phyloP scores from a whole-genome alignment of 2,113 vertebrate genomes.

The Colinus virginianus region DNA sequence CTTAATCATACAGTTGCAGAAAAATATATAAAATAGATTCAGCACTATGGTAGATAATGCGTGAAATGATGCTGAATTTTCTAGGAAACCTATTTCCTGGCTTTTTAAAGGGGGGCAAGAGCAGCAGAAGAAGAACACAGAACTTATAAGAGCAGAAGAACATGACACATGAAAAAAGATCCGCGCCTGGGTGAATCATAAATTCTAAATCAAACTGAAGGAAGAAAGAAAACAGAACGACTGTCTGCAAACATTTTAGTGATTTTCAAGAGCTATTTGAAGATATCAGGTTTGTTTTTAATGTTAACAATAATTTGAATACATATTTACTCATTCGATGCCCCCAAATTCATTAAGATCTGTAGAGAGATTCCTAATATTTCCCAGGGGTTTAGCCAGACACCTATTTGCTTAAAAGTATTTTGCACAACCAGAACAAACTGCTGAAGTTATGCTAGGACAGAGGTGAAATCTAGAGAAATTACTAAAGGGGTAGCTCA shows the following conservation, averaged over 20 bases:
- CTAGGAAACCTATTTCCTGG: not conserved
- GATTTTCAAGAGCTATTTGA: not conserved
- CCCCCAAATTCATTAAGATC: not conserved
- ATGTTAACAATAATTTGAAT: not conserved
- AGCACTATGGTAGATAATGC: not conserved
- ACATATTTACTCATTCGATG: not conserved
- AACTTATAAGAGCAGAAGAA: not conserved
- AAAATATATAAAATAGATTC: not conserved
- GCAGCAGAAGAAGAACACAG: not conserved
- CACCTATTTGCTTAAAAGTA: not conserved
- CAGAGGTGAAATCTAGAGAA: not conserved
- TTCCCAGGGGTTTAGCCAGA: not conserved
- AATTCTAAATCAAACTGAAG: not conserved
- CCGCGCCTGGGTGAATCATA: not conserved
- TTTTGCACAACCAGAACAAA: not conserved
- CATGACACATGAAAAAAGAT: not conserved
- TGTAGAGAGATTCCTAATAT: not conserved
- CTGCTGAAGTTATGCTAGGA: not conserved
- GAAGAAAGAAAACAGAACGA: not conserved
- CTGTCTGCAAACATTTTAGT: not conserved
- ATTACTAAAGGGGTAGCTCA: not conserved
- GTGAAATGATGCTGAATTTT: constrained; percentile 2
- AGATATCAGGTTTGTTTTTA: not conserved
- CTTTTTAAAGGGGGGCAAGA: not conserved
- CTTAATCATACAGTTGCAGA: not conserved